phyloP scores from a whole-genome alignment of 53 echinoderm and acorn worm genomes.

The Antedon mediterranea region DNA sequence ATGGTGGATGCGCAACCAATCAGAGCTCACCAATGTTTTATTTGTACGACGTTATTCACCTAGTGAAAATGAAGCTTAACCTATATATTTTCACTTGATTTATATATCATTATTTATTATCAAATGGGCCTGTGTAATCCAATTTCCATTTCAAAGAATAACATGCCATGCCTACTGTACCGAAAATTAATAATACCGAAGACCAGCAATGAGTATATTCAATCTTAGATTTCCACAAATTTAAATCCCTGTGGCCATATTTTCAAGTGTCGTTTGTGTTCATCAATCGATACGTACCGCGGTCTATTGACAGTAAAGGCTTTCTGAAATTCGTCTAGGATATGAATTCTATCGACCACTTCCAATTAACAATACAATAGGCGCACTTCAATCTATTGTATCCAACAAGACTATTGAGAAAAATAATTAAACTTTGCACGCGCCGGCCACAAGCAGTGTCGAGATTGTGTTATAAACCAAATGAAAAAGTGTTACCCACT shows the following conservation, averaged over 20 bases:
- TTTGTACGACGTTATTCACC: no score
- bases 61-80: no score
- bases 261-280: neutral
- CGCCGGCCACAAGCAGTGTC: neutral
- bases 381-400: neutral
- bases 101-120: no score
- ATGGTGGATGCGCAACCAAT: no score
- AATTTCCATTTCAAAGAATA: no score
- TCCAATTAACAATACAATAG: neutral
- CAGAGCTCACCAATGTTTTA: no score
- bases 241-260: neutral
- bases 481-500: neutral
- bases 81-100: no score
- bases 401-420: neutral
- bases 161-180: no score
- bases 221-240: neutral
- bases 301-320: neutral
- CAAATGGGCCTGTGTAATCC: no score
- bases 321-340: neutral
- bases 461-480: neutral
- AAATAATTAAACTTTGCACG: neutral
- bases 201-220: no score
- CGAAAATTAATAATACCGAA: no score
- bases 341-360: neutral
- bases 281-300: neutral